These are phyloP conservation scores for Agrilus biguttatus DNA, from an alignment of 2,888 invertebrate species.

Conservation along the genomic window DNA sequence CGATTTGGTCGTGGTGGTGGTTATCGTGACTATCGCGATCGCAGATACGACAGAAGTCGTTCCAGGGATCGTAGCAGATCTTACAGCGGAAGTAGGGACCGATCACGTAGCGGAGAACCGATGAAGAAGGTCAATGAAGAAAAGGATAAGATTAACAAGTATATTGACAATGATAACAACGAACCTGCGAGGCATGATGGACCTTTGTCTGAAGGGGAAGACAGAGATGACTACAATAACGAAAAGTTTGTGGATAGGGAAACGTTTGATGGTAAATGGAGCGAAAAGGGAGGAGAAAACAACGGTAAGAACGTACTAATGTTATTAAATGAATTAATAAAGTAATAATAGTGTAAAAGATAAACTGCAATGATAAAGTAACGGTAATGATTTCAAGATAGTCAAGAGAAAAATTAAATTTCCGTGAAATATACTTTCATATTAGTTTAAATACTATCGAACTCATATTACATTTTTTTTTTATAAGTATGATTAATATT, in stretches of 20 bases:
- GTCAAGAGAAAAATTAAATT: no score
- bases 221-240: constrained; percentile 36
- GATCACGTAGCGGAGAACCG: constrained; percentile 28
- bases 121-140: constrained; percentile 38
- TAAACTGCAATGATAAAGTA: no score
- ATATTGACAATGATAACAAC: constrained; percentile 29
- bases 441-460: no score
- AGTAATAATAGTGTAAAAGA: no score
- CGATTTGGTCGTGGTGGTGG: constrained; percentile 28
- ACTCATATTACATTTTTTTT: no score
- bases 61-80: constrained; percentile 29
- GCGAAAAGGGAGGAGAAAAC: constrained; percentile 36
- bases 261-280: constrained; percentile 52
- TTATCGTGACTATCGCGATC: constrained; percentile 54
- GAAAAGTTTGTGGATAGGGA: constrained; percentile 41
- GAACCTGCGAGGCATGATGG: constrained; percentile 36
- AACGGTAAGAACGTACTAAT: constrained; percentile 7
- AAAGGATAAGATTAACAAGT: constrained; percentile 44
- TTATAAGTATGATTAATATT: no score
- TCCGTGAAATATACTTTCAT: no score
- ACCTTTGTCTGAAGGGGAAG: constrained; percentile 43
- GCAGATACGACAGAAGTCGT: constrained; percentile 49
- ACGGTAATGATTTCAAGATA: no score
- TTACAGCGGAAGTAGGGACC: constrained; percentile 37
- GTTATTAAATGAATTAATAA: no score